Percentiles rank a stretch among this genome's conserved stretches.
phyloP scores from a whole-genome alignment of 1,140 invertebrate species.

The Pseudomyrmex cubaensis region DNA sequence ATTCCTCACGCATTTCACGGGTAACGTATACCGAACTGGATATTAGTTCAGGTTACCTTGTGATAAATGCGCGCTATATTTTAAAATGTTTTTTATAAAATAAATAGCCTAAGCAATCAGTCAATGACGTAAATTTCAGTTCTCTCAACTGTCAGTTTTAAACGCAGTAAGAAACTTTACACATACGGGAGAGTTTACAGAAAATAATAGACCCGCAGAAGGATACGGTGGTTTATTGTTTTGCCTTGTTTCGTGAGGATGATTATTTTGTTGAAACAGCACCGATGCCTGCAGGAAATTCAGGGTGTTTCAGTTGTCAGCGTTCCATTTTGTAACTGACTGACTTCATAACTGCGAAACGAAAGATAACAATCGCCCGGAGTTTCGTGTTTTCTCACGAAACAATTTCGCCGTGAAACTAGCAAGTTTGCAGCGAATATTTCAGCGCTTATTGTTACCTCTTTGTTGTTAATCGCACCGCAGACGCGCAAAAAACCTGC shows the following conservation, averaged over 20 bases:
- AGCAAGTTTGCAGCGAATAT: slow-evolving; percentile 5
- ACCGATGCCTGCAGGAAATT: neutral
- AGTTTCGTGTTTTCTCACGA: neutral
- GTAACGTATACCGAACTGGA: neutral
- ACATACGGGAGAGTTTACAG: neutral
- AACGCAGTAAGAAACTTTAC: neutral
- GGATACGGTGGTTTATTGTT: neutral
- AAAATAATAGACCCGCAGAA: neutral
- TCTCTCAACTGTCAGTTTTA: neutral
- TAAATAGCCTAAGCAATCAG: neutral
- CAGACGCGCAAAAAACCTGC: slow-evolving; percentile 20
- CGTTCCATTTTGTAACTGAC: neutral
- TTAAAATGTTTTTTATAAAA: neutral
- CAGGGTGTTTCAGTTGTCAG: neutral
- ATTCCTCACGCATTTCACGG: neutral
- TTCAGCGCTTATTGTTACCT: slow-evolving; percentile 18
- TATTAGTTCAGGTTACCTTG: neutral
- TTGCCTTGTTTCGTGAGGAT: slow-evolving; percentile 1
- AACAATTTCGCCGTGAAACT: neutral
- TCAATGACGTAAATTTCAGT: too few species aligned
- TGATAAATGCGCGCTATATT: neutral
- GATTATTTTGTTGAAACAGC: neutral
- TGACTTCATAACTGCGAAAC: slow-evolving; percentile 4
- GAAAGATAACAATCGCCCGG: neutral
- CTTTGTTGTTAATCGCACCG: slow-evolving; percentile 31